Evolutionary conservation across 2,113 vertebrate species (phyloP).

Genomic region (Glaucomys volans): DNA sequence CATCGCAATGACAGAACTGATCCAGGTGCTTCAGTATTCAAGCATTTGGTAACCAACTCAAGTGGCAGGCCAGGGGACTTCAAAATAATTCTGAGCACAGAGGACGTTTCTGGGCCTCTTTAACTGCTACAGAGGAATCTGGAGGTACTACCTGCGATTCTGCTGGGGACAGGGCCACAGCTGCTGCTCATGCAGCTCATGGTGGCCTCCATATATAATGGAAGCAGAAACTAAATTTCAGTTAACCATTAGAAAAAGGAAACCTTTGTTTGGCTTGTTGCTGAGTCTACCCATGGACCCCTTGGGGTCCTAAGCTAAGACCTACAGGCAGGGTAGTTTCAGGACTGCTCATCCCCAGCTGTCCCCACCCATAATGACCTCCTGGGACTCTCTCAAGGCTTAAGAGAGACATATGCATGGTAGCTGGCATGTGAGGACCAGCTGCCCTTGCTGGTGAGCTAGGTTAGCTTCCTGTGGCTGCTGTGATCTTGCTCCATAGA

Average conservation of each 20-base stretch:
- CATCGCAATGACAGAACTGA: too few species aligned
- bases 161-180: neutral
- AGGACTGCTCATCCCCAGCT: too few species aligned
- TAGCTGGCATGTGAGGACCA: neutral
- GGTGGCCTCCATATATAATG: neutral
- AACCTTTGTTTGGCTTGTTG: neutral
- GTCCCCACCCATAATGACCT: neutral
- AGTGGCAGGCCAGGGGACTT: neutral
- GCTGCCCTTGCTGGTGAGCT: neutral
- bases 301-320: neutral
- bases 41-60: too few species aligned
- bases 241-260: neutral
- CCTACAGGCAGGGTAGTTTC: neutral
- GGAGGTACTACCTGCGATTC: neutral
- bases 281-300: neutral
- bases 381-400: neutral
- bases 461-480: neutral
- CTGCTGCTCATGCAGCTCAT: neutral
- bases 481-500: too few species aligned
- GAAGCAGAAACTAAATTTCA: neutral
- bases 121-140: neutral
- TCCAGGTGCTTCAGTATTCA: neutral
- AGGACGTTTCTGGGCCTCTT: accelerated
- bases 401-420: neutral
- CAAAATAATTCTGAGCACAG: neutral